phyloP scores from a whole-genome alignment of 2,888 invertebrate species.

The Drosophila cognata region DNA sequence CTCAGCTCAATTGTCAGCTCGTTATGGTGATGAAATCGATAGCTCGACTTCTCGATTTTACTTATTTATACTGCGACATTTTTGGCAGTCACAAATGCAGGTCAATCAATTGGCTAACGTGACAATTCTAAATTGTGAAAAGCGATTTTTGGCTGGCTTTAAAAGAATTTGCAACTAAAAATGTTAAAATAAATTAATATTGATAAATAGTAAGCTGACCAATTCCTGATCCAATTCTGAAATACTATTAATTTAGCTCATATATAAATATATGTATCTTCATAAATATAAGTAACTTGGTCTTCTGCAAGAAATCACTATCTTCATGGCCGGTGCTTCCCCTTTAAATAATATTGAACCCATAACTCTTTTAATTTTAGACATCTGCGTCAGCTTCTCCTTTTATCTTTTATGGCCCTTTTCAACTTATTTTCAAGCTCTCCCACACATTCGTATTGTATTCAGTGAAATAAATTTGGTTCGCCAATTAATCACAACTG shows the following conservation, averaged over 20 bases:
- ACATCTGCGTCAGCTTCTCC: constrained; percentile 14
- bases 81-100: constrained; percentile 29
- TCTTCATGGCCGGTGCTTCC: background rate
- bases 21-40: constrained; percentile 68
- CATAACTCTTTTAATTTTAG: background rate
- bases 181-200: background rate
- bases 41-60: constrained; percentile 30
- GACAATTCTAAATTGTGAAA: constrained; percentile 9
- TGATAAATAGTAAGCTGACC: background rate
- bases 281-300: background rate
- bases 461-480: constrained; percentile 26
- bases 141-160: background rate
- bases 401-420: background rate
- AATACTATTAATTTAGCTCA: background rate
- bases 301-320: constrained; percentile 1
- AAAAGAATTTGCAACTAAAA: background rate
- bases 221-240: background rate
- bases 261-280: background rate
- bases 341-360: background rate
- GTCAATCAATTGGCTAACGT: constrained; percentile 14
- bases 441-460: constrained; percentile 22
- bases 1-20: constrained; percentile 32
- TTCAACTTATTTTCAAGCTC: constrained; percentile 1
- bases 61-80: constrained; percentile 35
- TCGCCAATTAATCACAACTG: constrained; percentile 67